phyloP scores from a whole-genome alignment of 2,113 vertebrate genomes.

The Hippoglossus stenolepis region DNA sequence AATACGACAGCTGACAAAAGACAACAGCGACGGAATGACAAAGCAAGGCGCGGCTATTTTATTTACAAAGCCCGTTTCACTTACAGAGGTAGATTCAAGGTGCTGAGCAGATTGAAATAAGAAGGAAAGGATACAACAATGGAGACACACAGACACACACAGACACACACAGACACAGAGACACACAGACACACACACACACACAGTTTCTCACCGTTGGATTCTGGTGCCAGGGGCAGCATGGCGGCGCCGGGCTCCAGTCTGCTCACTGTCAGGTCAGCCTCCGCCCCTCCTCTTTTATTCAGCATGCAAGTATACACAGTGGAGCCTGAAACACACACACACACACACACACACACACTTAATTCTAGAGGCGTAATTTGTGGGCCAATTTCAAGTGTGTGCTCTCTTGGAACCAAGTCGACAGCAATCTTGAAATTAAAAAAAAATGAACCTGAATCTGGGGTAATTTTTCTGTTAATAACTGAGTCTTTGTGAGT shows the following conservation, averaged over 20 bases:
- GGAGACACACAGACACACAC: neutral
- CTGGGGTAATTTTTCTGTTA: neutral
- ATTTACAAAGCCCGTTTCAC: neutral
- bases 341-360: neutral
- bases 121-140: neutral
- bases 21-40: conserved; percentile 1
- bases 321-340: conserved; percentile 85
- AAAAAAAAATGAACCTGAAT: neutral
- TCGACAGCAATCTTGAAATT: neutral
- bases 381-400: conserved; percentile 11
- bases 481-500: neutral
- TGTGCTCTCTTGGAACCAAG: neutral
- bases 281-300: conserved; percentile 87
- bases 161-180: neutral
- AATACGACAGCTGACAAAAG: conserved; percentile 7
- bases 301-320: conserved; percentile 98
- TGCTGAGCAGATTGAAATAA: neutral
- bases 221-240: conserved; percentile 85
- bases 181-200: neutral
- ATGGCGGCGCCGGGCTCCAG: conserved; percentile 78
- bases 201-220: conserved; percentile 83
- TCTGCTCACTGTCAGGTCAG: conserved; percentile 94
- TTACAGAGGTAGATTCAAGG: neutral
- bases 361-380: neutral
- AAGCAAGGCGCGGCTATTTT: too few species aligned